phyloP scores from a whole-genome alignment of 2,797 vertebrate genomes.

The Otolemur crassicaudatus region DNA sequence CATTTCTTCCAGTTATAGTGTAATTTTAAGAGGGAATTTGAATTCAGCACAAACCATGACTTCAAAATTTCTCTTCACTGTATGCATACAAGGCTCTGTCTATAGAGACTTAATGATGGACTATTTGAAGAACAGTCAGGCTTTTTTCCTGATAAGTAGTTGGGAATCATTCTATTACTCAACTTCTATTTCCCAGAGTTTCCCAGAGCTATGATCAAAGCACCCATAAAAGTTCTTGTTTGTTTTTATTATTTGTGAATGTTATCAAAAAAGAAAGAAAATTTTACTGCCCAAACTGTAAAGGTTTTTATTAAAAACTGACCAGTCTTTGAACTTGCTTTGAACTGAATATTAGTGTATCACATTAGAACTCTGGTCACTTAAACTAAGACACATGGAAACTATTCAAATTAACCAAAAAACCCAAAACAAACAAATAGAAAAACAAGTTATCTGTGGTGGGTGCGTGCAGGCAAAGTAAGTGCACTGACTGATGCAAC shows the following conservation, averaged over 20 bases:
- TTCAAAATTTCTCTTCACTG: neutral
- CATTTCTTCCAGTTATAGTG: neutral
- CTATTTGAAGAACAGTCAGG: neutral
- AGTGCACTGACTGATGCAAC: neutral
- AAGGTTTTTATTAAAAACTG: neutral
- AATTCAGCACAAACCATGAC: neutral
- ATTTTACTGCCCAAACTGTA: neutral
- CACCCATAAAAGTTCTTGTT: neutral
- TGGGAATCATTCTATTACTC: neutral
- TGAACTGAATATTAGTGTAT: neutral
- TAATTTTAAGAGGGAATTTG: slow-evolving; percentile 26
- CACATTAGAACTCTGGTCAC: slow-evolving; percentile 19
- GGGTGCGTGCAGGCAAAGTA: neutral
- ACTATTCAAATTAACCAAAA: slow-evolving; percentile 34
- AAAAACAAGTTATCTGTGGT: neutral
- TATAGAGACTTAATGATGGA: neutral
- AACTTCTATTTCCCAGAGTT: slow-evolving; percentile 36
- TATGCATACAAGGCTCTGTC: neutral
- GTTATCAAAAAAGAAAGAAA: slow-evolving; percentile 1
- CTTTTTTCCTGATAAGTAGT: neutral
- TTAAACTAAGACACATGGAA: neutral
- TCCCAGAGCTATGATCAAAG: neutral
- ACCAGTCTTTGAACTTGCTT: neutral
- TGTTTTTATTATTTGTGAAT: neutral
- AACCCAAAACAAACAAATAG: neutral